Conservation (phyloP, 2,113 vertebrate genomes). For the Calypte anna region DNA sequence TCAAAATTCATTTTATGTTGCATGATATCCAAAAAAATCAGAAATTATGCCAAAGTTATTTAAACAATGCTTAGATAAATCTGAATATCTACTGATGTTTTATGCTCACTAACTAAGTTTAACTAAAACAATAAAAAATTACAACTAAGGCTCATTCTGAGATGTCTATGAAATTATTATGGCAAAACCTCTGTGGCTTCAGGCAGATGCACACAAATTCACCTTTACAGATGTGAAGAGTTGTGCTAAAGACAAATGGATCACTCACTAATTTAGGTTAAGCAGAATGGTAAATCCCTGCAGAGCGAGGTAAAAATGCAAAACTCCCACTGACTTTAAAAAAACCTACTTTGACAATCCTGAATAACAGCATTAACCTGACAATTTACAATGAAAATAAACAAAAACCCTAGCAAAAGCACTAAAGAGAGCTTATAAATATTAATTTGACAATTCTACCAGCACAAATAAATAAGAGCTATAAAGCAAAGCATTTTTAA, state of each 20-base stretch:
- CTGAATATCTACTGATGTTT: neutral
- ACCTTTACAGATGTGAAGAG: neutral
- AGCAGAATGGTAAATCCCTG: neutral
- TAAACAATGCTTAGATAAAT: neutral
- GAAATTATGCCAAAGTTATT: neutral
- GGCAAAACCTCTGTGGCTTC: neutral
- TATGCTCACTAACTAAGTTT: neutral
- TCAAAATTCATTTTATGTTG: neutral
- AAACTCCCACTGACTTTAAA: neutral
- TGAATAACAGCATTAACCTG: neutral
- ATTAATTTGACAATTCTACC: constrained; percentile 27
- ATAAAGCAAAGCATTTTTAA: constrained; percentile 8
- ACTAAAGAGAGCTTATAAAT: constrained; percentile 30
- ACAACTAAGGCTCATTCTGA: neutral
- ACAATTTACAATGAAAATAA: neutral
- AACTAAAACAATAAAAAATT: neutral
- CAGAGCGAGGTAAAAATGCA: neutral
- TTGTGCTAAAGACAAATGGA: neutral
- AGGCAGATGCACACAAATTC: neutral
- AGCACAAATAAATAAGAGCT: constrained; percentile 20
- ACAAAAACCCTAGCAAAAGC: neutral
- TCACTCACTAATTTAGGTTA: neutral
- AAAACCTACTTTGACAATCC: neutral
- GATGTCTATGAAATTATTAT: neutral
- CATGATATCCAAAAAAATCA: neutral